Evolutionary conservation across 2,113 vertebrate species (phyloP).

Genomic region (Callipepla squamata): DNA sequence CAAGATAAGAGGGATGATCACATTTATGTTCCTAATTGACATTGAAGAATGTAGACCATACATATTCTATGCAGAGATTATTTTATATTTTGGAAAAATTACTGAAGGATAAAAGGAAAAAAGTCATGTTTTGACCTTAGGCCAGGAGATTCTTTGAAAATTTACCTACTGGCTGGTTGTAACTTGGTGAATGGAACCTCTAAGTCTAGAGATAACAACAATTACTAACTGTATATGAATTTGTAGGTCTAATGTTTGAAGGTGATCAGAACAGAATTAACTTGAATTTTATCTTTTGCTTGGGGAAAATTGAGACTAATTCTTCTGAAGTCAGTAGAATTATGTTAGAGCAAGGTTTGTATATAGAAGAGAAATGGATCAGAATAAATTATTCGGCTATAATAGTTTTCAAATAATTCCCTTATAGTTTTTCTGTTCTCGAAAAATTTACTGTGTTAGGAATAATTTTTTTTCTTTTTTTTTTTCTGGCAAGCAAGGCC

Average conservation of each 20-base stretch:
- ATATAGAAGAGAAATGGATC: neutral
- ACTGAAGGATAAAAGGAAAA: neutral
- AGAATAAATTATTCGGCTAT: neutral
- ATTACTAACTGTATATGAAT: neutral
- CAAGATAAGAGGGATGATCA: neutral
- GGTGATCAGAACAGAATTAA: neutral
- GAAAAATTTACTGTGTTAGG: neutral
- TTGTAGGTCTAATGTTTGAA: neutral
- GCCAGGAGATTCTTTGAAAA: neutral
- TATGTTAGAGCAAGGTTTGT: neutral
- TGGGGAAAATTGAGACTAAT: neutral
- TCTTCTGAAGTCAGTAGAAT: slow-evolving; percentile 1
- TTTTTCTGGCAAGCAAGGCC: neutral
- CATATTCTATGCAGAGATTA: neutral
- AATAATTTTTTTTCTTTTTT: neutral
- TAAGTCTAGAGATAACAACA: neutral
- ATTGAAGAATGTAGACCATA: neutral
- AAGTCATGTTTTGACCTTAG: neutral
- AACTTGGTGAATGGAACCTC: neutral
- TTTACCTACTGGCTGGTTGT: neutral
- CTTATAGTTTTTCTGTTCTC: neutral
- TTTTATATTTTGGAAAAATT: slow-evolving; percentile 4
- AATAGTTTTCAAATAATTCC: slow-evolving; percentile 9
- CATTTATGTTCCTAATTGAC: slow-evolving; percentile 4
- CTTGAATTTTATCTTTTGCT: neutral